Evolutionary conservation across 1,140 invertebrate genomes (phyloP).

Genomic region (Drosophila seguyi): DNA sequence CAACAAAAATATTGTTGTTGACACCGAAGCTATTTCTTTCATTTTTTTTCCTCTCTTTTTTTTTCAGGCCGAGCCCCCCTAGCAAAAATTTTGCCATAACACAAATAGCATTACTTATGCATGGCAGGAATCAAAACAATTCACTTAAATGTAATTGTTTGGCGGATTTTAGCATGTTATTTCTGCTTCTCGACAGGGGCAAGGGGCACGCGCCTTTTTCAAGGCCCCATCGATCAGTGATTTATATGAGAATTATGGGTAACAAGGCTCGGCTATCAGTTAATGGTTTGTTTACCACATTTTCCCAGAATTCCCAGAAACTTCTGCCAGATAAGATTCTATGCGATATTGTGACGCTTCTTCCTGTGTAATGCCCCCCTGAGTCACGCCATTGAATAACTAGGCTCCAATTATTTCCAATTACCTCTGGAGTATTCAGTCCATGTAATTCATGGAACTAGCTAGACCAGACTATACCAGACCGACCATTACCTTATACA

Average conservation of each 20-base stretch:
- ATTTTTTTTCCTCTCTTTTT: constrained; percentile 11
- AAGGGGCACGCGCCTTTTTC: constrained; percentile 40
- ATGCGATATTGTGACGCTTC: constrained; percentile 20
- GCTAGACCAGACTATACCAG: constrained; percentile 1
- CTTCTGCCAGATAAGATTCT: constrained; percentile 49
- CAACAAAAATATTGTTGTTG: constrained; percentile 67
- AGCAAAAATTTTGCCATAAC: constrained; percentile 34
- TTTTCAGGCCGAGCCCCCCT: constrained; percentile 67
- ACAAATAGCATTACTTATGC: constrained; percentile 52
- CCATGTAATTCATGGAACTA: constrained; percentile 21
- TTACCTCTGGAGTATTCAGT: not conserved
- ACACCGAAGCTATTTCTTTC: constrained; percentile 35
- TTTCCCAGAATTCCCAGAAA: constrained; percentile 36
- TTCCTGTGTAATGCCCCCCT: not conserved
- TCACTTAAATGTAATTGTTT: constrained; percentile 25
- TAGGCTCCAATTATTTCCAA: not conserved
- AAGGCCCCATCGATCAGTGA: constrained; percentile 42
- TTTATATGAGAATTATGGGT: not conserved
- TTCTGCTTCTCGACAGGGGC: constrained; percentile 1
- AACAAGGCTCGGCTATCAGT: constrained; percentile 51
- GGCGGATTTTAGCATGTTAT: constrained; percentile 9
- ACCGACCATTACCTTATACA: constrained; percentile 52
- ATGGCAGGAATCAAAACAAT: constrained; percentile 51
- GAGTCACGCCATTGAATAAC: constrained; percentile 18
- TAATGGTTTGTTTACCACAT: constrained; percentile 76